These are phyloP conservation scores for Oreochromis mossambicus DNA, from an alignment of 2,797 vertebrate genomes.

Conservation along the genomic window DNA sequence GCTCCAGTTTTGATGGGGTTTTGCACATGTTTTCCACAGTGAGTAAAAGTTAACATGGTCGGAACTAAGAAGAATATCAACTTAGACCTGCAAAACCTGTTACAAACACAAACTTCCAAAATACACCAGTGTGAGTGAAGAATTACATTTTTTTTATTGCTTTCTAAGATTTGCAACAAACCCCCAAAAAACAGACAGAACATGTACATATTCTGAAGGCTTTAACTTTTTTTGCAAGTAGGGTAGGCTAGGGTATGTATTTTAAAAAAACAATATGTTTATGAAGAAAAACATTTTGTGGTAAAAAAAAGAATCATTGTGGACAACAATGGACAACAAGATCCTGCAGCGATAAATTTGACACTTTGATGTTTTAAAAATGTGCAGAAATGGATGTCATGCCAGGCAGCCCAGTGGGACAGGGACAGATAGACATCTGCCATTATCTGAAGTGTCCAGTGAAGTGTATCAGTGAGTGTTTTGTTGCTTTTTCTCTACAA, in stretches of 20 bases:
- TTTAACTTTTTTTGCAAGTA: neutral
- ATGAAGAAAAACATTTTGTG: neutral
- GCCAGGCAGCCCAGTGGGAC: constrained; percentile 3
- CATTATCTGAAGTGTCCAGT: constrained; percentile 21
- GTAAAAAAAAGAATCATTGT: neutral
- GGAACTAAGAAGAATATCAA: neutral
- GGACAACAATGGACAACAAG: neutral
- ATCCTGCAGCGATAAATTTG: accelerated
- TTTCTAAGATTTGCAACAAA: neutral
- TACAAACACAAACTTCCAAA: neutral
- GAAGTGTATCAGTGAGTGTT: constrained; percentile 42
- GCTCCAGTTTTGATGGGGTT: constrained; percentile 27
- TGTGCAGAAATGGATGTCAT: neutral
- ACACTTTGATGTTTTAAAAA: neutral
- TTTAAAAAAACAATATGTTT: no score
- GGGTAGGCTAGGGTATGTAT: accelerated
- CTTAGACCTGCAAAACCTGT: neutral
- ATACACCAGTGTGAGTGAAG: neutral
- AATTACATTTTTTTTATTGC: neutral
- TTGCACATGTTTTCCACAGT: constrained; percentile 14
- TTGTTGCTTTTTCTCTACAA: constrained; percentile 49
- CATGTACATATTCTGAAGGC: accelerated
- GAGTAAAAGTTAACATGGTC: neutral
- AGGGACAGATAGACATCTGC: neutral
- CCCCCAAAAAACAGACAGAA: neutral